Conservation (phyloP, 2,113 vertebrate species). For the Oryzias melastigma region DNA sequence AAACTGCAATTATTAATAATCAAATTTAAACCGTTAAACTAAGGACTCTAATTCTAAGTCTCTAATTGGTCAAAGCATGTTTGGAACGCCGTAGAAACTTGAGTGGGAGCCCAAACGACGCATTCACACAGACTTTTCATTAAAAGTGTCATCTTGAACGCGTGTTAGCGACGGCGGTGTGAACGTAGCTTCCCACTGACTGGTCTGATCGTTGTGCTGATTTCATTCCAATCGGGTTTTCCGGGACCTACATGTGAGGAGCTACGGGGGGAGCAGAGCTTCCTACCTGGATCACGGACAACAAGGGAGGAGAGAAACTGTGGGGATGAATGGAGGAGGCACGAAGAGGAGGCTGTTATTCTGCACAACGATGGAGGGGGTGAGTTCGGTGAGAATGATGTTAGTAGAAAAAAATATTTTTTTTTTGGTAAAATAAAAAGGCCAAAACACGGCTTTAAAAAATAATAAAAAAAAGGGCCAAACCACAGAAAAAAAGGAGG, state of each 20-base stretch:
- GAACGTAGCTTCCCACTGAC: too few relatives aligned
- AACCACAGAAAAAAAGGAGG: conserved; percentile 43
- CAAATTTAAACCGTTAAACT: too few relatives aligned
- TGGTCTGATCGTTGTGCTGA: too few relatives aligned
- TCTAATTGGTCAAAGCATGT: too few relatives aligned
- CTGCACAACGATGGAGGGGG: conserved; percentile 49
- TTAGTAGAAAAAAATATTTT: conserved; percentile 42
- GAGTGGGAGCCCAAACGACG: too few relatives aligned
- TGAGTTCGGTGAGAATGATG: conserved; percentile 44
- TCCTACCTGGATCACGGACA: conserved; percentile 16
- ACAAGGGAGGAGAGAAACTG: conserved; percentile 12
- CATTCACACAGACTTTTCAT: too few relatives aligned
- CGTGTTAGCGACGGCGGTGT: too few relatives aligned
- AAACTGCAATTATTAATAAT: too few relatives aligned
- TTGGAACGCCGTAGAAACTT: too few relatives aligned
- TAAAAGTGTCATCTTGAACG: too few relatives aligned
- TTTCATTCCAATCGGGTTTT: too few relatives aligned
- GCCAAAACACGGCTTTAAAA: conserved; percentile 53
- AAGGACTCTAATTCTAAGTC: too few relatives aligned
- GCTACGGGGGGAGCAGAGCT: neutral
- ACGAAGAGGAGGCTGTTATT: conserved; percentile 53
- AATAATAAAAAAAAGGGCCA: conserved; percentile 38
- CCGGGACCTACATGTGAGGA: neutral
- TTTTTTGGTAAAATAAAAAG: conserved; percentile 28
- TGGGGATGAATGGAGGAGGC: conserved; percentile 59